Conservation (phyloP, 2,888 invertebrate species). For the Cactoblastis cactorum region DNA sequence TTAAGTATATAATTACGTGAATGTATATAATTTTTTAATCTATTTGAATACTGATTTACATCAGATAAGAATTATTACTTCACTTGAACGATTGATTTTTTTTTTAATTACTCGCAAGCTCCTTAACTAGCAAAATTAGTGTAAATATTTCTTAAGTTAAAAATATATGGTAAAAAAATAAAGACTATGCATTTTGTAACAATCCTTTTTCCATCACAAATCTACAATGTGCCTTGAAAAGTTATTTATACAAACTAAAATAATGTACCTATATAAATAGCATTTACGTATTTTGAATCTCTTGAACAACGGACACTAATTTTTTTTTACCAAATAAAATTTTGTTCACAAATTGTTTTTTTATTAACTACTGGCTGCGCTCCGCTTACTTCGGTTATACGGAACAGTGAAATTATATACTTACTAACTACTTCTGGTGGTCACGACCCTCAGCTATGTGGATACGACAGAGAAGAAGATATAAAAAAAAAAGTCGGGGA, state of each 20-base stretch:
- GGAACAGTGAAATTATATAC: no score
- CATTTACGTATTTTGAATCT: constrained; percentile 10
- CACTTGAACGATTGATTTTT: background rate
- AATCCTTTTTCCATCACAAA: background rate
- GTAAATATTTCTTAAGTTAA: background rate
- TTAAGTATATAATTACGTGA: background rate
- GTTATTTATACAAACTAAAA: background rate
- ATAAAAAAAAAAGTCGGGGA: no score
- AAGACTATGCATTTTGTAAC: background rate
- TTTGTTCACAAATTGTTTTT: constrained; percentile 13
- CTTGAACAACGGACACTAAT: constrained; percentile 9
- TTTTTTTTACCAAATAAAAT: constrained; percentile 8
- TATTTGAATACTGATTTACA: background rate
- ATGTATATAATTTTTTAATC: background rate
- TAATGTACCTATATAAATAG: constrained; percentile 5
- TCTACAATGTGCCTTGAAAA: constrained; percentile 12
- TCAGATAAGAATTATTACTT: background rate
- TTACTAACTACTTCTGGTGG: no score
- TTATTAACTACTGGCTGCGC: background rate
- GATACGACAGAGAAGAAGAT: no score
- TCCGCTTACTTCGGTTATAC: no score
- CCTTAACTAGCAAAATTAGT: no score
- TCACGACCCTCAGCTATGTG: no score
- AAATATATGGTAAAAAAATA: no score
- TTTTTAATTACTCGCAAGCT: background rate